A percentile compares a stretch with the other conserved stretches of the same genome.
Evolutionary conservation across 2,888 invertebrate genomes (phyloP).

Genomic region (Tetheella fluctuosa): DNA sequence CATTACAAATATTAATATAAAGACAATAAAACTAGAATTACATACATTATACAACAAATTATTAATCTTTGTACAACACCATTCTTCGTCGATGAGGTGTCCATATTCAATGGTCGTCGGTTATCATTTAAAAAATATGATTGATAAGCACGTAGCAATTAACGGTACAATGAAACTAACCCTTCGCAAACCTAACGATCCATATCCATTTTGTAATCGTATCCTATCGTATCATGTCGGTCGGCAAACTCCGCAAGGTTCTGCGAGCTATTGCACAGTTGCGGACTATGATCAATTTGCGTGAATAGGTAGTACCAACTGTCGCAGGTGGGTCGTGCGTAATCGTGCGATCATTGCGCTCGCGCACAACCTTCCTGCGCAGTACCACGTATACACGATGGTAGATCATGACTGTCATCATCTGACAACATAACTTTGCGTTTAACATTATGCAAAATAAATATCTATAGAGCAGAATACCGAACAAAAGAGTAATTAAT

Average conservation of each 20-base stretch:
- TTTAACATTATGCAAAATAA: constrained; percentile 55
- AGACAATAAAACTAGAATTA: constrained; percentile 82
- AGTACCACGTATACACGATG: background rate
- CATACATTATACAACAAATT: constrained; percentile 82
- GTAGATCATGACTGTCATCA: constrained; percentile 22
- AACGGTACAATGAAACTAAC: constrained; percentile 77
- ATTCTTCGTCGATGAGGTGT: constrained; percentile 60
- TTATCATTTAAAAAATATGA: constrained; percentile 59
- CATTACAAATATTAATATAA: constrained; percentile 83
- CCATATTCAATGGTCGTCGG: constrained; percentile 57
- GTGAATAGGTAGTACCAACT: background rate
- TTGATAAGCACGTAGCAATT: constrained; percentile 67
- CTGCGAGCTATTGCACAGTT: constrained; percentile 18
- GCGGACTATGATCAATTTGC: background rate
- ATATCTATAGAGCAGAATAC: constrained; percentile 51
- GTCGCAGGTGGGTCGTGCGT: background rate
- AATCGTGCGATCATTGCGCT: too few species aligned
- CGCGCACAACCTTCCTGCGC: constrained; percentile 13
- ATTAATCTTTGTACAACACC: constrained; percentile 78
- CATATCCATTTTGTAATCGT: constrained; percentile 29
- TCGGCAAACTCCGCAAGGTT: constrained; percentile 27
- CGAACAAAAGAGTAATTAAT: constrained; percentile 43
- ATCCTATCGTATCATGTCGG: constrained; percentile 13
- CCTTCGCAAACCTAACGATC: constrained; percentile 45
- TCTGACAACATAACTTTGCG: constrained; percentile 49